Base-by-base conservation (phyloP, 2,888 invertebrate genomes). In the Allygus modestus region DNA sequence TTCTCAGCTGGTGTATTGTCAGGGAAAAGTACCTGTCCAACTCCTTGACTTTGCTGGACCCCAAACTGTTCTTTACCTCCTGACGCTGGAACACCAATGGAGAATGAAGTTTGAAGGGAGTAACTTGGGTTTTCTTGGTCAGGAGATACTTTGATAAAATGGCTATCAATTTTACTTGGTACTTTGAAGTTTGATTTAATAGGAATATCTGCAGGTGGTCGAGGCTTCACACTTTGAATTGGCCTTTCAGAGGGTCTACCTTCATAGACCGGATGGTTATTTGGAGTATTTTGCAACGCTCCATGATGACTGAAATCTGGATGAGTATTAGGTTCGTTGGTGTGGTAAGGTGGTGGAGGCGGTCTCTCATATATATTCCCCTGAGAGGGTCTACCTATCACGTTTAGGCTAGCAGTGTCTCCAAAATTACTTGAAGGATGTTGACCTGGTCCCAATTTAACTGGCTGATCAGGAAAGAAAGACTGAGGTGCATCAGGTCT, bases 31-130 rank as follows among this genome's bases (percentile, higher is more conserved):
- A 88, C 87, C 75, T 88, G 87, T 1, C 88, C 88, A 15, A 87
- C 82, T 5, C 87, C 87, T 79, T 87, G 87, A 26, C 82, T 82
- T 31, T 85, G 85, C 4, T 84, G 83, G 0, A 51, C 58, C 9
- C 82, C 83, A 61, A 75, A 71, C n/a, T 82, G 73, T 31, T 86
- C 86, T 41, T 85, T 85, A 0, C 82, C 86, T 46, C 37, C 83
- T 54, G 84, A 46, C 31, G 83, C 73, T 51, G 87, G 87, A 11
- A 87, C 85, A 20, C 88, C 88, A 46, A 88, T 88, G 0, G 88
- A 87, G 82, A 88, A 88, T 41, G 88, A 88, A n/a, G 88, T 88
- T 83, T 88, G 88, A 2, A 88, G 87, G 9, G 88, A 88, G 81
- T 88, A 88, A 84, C 88, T 88, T 9, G 88, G 88, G 58, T 87